Evolutionary conservation across 2,113 vertebrate genomes (phyloP).

Genomic region (Neodontobutis hainanensis): DNA sequence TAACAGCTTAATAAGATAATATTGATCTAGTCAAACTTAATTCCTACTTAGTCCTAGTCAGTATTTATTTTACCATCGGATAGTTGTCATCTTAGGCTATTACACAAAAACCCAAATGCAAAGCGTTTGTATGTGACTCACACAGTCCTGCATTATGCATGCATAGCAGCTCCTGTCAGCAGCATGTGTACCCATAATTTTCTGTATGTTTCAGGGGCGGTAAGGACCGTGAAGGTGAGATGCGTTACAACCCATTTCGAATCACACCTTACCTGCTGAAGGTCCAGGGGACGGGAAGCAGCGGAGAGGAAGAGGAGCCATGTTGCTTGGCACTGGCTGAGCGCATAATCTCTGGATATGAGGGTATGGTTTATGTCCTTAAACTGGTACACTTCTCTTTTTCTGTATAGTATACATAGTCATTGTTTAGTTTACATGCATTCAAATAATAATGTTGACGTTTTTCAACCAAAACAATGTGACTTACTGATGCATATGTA

Average conservation of each 20-base stretch:
- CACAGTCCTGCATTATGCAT: not conserved
- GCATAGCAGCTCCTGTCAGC: constrained; percentile 1
- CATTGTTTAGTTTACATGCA: too few species aligned
- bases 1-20: too few species aligned
- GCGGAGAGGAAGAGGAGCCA: constrained; percentile 72
- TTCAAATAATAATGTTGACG: too few species aligned
- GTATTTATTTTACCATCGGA: too few species aligned
- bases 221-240: constrained; percentile 79
- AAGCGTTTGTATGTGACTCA: not conserved
- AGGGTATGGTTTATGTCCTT: constrained; percentile 73
- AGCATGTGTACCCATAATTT: constrained; percentile 1
- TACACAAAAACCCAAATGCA: too few species aligned
- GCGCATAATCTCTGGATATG: constrained; percentile 90
- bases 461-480: too few species aligned
- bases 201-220: constrained; percentile 74
- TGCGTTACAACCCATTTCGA: constrained; percentile 81
- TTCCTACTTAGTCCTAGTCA: too few species aligned
- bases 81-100: too few species aligned
- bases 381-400: not conserved
- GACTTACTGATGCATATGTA: not conserved
- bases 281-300: constrained; percentile 63
- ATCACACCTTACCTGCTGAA: constrained; percentile 86
- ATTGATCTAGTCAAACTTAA: too few species aligned
- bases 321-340: constrained; percentile 87
- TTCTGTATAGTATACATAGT: too few species aligned